A percentile compares a stretch with the other conserved stretches of the same genome.
phyloP scores from a whole-genome alignment of 2,888 invertebrate species.

The Napeogenes inachia region DNA sequence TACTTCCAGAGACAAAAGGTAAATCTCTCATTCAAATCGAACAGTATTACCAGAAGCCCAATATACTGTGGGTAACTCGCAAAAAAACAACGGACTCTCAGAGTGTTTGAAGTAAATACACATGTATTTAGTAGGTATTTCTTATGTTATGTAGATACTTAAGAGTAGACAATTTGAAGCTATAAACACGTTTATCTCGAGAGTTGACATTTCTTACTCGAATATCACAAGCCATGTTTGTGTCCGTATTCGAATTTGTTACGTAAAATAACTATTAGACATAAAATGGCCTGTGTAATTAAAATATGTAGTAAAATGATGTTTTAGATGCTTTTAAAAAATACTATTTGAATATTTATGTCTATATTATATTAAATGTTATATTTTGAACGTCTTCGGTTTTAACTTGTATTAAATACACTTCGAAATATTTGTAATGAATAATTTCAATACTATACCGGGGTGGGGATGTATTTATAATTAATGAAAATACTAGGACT shows the following conservation, averaged over 20 bases:
- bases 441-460: too few relatives aligned
- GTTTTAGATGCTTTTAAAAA: slow-evolving; percentile 11
- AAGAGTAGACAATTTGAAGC: slow-evolving; percentile 1
- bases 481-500: too few relatives aligned
- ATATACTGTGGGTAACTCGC: slow-evolving; percentile 79
- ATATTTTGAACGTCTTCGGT: neutral
- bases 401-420: neutral
- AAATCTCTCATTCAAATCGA: slow-evolving; percentile 84
- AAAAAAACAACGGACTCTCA: slow-evolving; percentile 53
- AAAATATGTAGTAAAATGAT: neutral
- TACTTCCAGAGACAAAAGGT: slow-evolving; percentile 86
- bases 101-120: slow-evolving; percentile 44
- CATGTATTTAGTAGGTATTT: slow-evolving; percentile 13
- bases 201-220: neutral
- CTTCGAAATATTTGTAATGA: too few relatives aligned
- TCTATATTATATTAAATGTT: slow-evolving; percentile 2
- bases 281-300: slow-evolving; percentile 12
- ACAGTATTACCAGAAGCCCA: slow-evolving; percentile 84
- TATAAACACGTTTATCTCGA: neutral
- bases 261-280: slow-evolving; percentile 1
- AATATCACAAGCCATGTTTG: neutral
- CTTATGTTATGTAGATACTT: slow-evolving; percentile 24
- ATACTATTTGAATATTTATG: neutral
- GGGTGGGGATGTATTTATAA: too few relatives aligned
- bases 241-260: neutral